Percentiles rank a stretch among this genome's conserved stretches.
Conservation (phyloP, 2,888 invertebrate species). For the Lypha dubia region DNA sequence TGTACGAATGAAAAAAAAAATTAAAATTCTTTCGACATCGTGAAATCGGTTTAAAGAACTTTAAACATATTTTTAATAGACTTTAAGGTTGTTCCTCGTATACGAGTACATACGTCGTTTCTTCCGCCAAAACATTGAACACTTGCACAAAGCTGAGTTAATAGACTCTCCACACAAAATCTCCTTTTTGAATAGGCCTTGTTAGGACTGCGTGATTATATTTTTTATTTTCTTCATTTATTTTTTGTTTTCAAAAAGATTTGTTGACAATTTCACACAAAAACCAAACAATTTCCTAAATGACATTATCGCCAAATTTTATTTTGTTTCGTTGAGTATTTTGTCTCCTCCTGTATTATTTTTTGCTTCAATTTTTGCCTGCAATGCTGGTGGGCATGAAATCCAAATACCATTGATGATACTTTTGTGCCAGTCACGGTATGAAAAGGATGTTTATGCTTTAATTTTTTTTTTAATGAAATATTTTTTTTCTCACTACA, state of each 20-base stretch:
- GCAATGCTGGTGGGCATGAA: slow-evolving; percentile 72
- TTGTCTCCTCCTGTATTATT: slow-evolving; percentile 33
- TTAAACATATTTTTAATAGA: background rate
- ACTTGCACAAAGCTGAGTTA: slow-evolving; percentile 23
- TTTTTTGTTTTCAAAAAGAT: slow-evolving; percentile 21
- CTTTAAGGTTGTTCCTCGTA: background rate
- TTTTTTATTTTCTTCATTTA: background rate
- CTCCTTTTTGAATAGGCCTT: slow-evolving; percentile 4
- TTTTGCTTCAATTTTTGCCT: slow-evolving; percentile 16
- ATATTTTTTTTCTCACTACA: slow-evolving; percentile 47
- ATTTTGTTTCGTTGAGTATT: slow-evolving; percentile 22
- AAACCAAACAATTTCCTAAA: slow-evolving; percentile 60
- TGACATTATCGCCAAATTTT: slow-evolving; percentile 68
- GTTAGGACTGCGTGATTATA: slow-evolving; percentile 60
- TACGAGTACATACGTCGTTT: background rate
- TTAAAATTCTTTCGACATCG: too few relatives aligned
- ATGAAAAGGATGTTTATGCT: slow-evolving; percentile 69
- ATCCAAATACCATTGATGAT: slow-evolving; percentile 67
- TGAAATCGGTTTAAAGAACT: too few relatives aligned
- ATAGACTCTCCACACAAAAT: slow-evolving; percentile 6
- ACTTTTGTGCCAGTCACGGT: slow-evolving; percentile 66
- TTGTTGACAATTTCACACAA: slow-evolving; percentile 68
- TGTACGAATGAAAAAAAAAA: too few relatives aligned
- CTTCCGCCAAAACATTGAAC: background rate
- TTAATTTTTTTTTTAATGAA: slow-evolving; percentile 54